These are phyloP conservation scores for Psephotus haematonotus DNA, from an alignment of 2,113 vertebrate genomes.

Conservation along the genomic window DNA sequence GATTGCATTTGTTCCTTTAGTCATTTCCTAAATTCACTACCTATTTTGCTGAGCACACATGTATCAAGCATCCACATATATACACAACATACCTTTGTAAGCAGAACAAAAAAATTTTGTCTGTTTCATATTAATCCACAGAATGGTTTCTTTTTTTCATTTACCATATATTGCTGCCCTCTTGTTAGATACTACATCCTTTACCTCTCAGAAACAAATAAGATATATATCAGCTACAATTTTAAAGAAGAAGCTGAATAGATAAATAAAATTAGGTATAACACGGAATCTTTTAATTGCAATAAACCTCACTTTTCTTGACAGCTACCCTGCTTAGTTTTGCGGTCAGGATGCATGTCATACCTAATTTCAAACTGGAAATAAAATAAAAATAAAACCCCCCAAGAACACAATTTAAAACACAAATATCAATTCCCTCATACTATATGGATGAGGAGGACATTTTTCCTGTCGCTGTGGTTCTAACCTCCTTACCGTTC, in stretches of 20 bases:
- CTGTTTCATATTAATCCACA: neutral
- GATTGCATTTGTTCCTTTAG: neutral
- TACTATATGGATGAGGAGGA: neutral
- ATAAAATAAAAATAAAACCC: neutral
- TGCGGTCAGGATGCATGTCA: neutral
- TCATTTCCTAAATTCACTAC: neutral
- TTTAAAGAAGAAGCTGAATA: neutral
- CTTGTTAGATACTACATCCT: neutral
- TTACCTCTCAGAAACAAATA: neutral
- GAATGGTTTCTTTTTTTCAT: neutral
- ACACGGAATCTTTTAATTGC: neutral
- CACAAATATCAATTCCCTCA: neutral
- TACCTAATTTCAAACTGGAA: neutral
- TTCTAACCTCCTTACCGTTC: neutral
- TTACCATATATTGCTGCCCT: neutral
- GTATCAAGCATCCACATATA: neutral
- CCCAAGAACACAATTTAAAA: neutral
- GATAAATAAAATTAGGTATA: neutral
- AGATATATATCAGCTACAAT: neutral
- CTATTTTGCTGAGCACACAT: neutral
- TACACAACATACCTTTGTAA: neutral
- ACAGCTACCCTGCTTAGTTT: neutral
- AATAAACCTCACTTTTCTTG: neutral
- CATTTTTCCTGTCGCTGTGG: neutral
- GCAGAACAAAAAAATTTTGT: neutral